Evolutionary conservation across 2,797 vertebrate species (phyloP).

Genomic region (Helicolenus hilgendorfi): DNA sequence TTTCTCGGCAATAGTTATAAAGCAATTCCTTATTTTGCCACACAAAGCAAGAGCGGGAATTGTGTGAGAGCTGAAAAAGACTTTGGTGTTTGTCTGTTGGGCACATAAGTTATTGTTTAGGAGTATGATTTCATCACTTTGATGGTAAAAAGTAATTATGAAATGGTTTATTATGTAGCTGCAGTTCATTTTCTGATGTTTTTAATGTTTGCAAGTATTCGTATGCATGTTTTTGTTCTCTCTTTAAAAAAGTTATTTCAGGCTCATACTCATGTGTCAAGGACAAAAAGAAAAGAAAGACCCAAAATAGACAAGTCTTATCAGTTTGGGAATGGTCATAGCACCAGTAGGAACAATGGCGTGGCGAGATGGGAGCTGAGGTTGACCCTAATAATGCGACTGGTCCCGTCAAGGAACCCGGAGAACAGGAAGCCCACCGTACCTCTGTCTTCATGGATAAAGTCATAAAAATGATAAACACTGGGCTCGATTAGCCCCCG

Average conservation of each 20-base stretch:
- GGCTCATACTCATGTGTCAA: slow-evolving; percentile 69
- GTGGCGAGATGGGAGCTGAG: slow-evolving; percentile 74
- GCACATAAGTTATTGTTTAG: slow-evolving; percentile 15
- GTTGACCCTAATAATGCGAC: slow-evolving; percentile 87
- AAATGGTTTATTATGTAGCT: neutral
- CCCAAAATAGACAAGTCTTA: slow-evolving; percentile 86
- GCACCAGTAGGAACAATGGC: slow-evolving; percentile 84
- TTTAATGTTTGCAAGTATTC: neutral
- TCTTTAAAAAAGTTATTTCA: slow-evolving; percentile 60
- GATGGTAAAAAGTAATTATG: neutral
- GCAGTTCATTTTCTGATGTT: neutral
- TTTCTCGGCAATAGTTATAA: slow-evolving; percentile 31
- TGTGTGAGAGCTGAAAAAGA: slow-evolving; percentile 1
- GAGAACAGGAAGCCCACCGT: slow-evolving; percentile 86
- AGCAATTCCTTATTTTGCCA: slow-evolving; percentile 25
- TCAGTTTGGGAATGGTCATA: slow-evolving; percentile 88
- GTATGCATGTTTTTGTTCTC: neutral
- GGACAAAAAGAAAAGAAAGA: slow-evolving; percentile 73
- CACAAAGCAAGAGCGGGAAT: slow-evolving; percentile 11
- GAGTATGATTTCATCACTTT: neutral
- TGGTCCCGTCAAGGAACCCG: slow-evolving; percentile 78
- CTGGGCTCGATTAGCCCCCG: slow-evolving; percentile 81
- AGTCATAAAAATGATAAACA: slow-evolving; percentile 93
- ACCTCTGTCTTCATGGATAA: slow-evolving; percentile 90
- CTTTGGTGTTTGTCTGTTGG: slow-evolving; percentile 7